phyloP scores from a whole-genome alignment of 1,140 invertebrate genomes.

The Heliconius himera region DNA sequence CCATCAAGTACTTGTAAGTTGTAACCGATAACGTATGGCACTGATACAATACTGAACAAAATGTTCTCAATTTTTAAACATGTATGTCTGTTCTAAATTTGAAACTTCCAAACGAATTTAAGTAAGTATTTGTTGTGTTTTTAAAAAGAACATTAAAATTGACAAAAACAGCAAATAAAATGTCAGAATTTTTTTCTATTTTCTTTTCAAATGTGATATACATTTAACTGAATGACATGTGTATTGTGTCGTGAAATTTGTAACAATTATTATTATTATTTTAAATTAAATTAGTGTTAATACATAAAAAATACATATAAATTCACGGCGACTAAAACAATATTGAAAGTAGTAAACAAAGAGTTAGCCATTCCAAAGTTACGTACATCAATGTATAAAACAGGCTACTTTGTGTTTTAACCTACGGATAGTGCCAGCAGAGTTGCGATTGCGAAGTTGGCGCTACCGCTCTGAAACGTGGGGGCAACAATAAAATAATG shows the following conservation, averaged over 20 bases:
- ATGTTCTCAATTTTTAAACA: neutral
- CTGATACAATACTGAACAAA: neutral
- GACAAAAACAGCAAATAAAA: neutral
- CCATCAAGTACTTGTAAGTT: neutral
- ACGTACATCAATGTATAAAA: neutral
- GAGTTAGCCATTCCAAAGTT: neutral
- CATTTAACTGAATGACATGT: neutral
- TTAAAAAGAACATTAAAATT: neutral
- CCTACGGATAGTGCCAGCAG: constrained; percentile 44
- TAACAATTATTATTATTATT: neutral
- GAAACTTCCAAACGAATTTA: no score
- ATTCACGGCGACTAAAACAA: constrained; percentile 4
- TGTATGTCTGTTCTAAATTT: neutral
- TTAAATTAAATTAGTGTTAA: neutral
- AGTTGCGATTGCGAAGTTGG: constrained; percentile 40
- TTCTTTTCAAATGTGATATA: neutral
- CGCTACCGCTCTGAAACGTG: constrained; percentile 48
- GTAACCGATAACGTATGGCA: neutral
- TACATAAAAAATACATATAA: neutral
- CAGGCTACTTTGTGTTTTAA: constrained; percentile 28
- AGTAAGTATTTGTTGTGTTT: no score
- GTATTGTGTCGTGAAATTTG: neutral
- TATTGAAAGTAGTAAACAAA: neutral
- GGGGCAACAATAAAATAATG: neutral
- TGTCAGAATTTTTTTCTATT: neutral